Conservation (phyloP, 2,797 vertebrate species). For the Ciconia nigra region DNA sequence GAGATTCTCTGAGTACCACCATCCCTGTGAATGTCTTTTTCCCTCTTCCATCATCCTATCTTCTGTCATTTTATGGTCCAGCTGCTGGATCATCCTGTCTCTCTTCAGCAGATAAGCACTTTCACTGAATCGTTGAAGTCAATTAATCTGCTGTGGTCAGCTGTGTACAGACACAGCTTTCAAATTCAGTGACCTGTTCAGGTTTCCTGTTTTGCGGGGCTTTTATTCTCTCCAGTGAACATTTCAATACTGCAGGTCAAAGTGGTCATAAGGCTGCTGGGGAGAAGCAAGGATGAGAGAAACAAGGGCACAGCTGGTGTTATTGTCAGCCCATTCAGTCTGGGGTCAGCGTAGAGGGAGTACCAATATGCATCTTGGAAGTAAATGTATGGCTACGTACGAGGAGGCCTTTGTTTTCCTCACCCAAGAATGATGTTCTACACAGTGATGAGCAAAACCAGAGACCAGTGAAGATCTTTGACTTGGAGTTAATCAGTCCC, state of each 20-base stretch:
- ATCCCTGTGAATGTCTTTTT: not conserved
- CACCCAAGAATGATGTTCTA: not conserved
- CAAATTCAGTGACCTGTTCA: not conserved
- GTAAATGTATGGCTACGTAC: not conserved
- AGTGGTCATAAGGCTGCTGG: not conserved
- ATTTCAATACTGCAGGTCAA: not conserved
- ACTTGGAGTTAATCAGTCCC: not conserved
- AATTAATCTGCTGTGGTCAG: not conserved
- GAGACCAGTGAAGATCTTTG: not conserved
- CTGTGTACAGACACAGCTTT: not conserved
- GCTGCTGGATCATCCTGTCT: not conserved
- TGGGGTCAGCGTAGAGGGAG: not conserved
- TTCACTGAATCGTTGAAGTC: not conserved
- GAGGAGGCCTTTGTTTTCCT: not conserved
- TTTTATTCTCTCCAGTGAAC: not conserved
- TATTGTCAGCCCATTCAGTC: not conserved
- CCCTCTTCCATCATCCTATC: not conserved
- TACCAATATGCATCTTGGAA: not conserved
- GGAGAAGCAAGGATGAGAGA: not conserved
- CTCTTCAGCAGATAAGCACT: not conserved
- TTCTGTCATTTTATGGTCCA: not conserved
- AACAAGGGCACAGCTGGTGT: not conserved
- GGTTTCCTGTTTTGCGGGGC: not conserved
- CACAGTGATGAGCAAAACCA: not conserved
- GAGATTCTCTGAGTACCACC: not conserved